Percentiles rank a stretch among this genome's conserved stretches.
Evolutionary conservation across 2,888 invertebrate species (phyloP).

Genomic region (Ectropis crepuscularia): DNA sequence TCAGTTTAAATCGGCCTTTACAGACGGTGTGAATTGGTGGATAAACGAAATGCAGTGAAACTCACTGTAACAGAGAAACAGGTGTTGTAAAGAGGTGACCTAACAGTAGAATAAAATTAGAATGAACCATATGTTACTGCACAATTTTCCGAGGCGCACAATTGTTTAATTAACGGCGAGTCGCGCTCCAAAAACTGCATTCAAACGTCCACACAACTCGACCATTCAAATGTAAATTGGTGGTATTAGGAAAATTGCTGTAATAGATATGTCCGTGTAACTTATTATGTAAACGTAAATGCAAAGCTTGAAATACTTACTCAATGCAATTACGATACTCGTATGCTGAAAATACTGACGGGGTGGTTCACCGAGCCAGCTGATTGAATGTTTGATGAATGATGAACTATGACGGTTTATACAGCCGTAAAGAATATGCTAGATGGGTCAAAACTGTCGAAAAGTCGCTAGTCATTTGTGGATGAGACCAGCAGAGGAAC

Average conservation of each 20-base stretch:
- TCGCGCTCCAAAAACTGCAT: slow-evolving; percentile 54
- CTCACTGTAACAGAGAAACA: neutral
- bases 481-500: too few species aligned
- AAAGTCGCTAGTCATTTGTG: too few species aligned
- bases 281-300: slow-evolving; percentile 37
- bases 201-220: slow-evolving; percentile 48
- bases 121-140: slow-evolving; percentile 10
- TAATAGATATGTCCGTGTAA: slow-evolving; percentile 46
- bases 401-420: too few species aligned
- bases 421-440: too few species aligned
- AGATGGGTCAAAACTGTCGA: too few species aligned
- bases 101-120: slow-evolving; percentile 10
- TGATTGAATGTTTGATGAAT: too few species aligned
- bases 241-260: slow-evolving; percentile 44
- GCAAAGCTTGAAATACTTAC: slow-evolving; percentile 28
- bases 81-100: slow-evolving; percentile 3
- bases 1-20: too few species aligned
- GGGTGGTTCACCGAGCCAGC: too few species aligned
- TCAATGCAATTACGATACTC: slow-evolving; percentile 9
- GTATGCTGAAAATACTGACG: too few species aligned
- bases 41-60: neutral
- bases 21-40: neutral
- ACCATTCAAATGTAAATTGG: slow-evolving; percentile 48
- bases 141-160: slow-evolving; percentile 24
- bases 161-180: slow-evolving; percentile 45